Evolutionary conservation across 2,797 vertebrate species (phyloP).

Genomic region (Spinus pinus): DNA sequence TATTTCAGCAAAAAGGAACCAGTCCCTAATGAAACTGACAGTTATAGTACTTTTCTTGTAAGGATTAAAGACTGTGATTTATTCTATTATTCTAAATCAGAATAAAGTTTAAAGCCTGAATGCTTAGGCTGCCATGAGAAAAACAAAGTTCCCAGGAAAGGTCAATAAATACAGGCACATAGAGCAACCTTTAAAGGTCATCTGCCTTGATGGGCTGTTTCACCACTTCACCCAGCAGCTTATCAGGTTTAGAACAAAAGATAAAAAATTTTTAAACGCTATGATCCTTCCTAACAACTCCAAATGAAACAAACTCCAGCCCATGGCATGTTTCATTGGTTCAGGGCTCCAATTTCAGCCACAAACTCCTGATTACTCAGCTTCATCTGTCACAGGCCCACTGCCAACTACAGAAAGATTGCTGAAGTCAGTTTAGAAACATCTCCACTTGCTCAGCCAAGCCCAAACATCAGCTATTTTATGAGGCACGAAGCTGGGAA

Average conservation of each 20-base stretch:
- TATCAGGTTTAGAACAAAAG: neutral
- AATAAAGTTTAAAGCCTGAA: neutral
- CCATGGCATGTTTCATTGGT: neutral
- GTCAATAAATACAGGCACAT: neutral
- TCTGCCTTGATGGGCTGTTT: neutral
- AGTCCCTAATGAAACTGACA: neutral
- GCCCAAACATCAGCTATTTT: neutral
- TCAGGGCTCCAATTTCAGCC: conserved; percentile 8
- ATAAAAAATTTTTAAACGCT: neutral
- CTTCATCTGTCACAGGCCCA: neutral
- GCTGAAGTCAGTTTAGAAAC: conserved; percentile 24
- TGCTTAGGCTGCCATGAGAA: neutral
- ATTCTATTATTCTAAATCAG: neutral
- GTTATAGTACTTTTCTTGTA: neutral
- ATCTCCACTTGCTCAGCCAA: neutral
- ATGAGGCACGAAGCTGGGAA: neutral
- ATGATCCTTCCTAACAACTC: neutral
- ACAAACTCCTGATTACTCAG: neutral
- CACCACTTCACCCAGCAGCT: neutral
- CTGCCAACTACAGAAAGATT: neutral
- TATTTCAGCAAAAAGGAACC: neutral
- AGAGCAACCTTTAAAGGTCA: neutral
- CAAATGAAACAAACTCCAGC: neutral
- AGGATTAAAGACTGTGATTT: neutral
- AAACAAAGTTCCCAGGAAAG: neutral